Evolutionary conservation across 1,140 invertebrate species (phyloP).

Genomic region (Caenorhabditis remanei): DNA sequence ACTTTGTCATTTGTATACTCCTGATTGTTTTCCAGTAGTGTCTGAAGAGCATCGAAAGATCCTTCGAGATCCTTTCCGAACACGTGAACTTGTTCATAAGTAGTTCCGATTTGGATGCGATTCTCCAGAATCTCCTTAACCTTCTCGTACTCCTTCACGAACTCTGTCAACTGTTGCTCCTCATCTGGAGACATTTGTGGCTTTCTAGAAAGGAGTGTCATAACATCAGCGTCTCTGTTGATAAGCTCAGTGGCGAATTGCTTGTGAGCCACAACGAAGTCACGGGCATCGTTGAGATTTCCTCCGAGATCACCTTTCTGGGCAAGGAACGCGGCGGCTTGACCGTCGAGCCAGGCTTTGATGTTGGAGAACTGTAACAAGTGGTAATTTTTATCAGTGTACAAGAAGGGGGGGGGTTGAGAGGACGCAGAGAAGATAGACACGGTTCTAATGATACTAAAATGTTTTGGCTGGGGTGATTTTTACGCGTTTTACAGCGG

Average conservation of each 20-base stretch:
- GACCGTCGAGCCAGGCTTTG: constrained; percentile 68
- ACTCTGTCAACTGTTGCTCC: constrained; percentile 47
- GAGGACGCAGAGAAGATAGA: too few species aligned
- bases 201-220: constrained; percentile 16
- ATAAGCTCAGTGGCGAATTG: constrained; percentile 70
- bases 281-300: constrained; percentile 59
- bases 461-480: too few species aligned
- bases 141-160: constrained; percentile 66
- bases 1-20: constrained; percentile 66
- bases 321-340: constrained; percentile 70
- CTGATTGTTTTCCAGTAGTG: constrained; percentile 64
- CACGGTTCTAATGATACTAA: too few species aligned
- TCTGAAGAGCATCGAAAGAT: constrained; percentile 69
- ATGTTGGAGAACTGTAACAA: constrained; percentile 66
- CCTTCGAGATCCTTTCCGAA: constrained; percentile 73
- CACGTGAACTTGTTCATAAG: constrained; percentile 70
- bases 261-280: constrained; percentile 71
- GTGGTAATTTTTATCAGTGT: not conserved
- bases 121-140: constrained; percentile 69
- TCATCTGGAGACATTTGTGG: constrained; percentile 59
- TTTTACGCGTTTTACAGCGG: too few species aligned
- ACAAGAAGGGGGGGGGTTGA: too few species aligned
- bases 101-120: constrained; percentile 69
- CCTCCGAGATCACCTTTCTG: constrained; percentile 69
- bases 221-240: constrained; percentile 61